Percentiles rank a stretch among this genome's conserved stretches.
These are phyloP conservation scores for Lepilemur septentrionalis DNA, from an alignment of 2,797 vertebrate species.

Conservation along the genomic window DNA sequence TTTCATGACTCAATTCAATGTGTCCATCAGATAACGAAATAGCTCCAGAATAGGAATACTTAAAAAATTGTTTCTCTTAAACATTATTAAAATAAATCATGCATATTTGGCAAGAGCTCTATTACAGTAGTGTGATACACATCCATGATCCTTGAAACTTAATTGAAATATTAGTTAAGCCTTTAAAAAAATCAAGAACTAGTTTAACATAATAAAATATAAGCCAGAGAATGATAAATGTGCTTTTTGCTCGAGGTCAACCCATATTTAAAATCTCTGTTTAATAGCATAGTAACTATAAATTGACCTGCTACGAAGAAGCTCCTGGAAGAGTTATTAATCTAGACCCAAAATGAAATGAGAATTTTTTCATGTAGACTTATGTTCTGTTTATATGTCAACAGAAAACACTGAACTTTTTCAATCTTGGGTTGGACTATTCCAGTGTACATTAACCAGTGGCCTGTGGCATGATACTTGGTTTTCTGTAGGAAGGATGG, in stretches of 20 bases:
- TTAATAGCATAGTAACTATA: constrained; percentile 9
- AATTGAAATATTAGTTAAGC: constrained; percentile 46
- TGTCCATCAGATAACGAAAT: neutral
- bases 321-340: neutral
- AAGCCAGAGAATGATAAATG: neutral
- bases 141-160: constrained; percentile 23
- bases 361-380: neutral
- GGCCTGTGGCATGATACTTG: neutral
- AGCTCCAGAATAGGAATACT: neutral
- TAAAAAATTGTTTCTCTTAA: constrained; percentile 56
- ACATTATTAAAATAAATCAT: constrained; percentile 47
- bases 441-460: neutral
- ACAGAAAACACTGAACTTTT: neutral
- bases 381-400: neutral
- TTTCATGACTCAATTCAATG: neutral
- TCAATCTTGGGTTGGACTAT: neutral
- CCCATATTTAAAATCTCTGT: constrained; percentile 13
- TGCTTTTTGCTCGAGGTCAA: neutral
- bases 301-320: neutral
- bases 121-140: neutral
- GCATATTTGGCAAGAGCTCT: neutral
- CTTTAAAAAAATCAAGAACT: constrained; percentile 19
- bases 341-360: neutral
- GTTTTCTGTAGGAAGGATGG: neutral
- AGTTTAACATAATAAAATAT: constrained; percentile 35